A percentile compares a stretch with the other conserved stretches of the same genome.
phyloP scores from a whole-genome alignment of 2,888 invertebrate species.

The Pseudococcus viburni region DNA sequence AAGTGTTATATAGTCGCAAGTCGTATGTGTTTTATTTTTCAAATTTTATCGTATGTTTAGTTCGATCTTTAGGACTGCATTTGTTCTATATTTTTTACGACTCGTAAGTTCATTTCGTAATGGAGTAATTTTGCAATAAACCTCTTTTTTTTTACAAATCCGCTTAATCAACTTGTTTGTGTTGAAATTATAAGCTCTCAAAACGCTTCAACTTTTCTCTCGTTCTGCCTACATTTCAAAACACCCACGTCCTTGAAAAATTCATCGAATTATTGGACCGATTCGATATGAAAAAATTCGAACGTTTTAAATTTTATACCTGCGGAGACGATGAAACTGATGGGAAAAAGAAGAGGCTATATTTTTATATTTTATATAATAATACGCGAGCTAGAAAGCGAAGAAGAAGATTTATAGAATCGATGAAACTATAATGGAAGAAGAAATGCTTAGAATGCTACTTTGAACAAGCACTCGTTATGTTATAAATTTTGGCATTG shows the following conservation, averaged over 20 bases:
- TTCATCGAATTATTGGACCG: too few species aligned
- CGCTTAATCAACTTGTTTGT: too few species aligned
- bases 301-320: neutral
- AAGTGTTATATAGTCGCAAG: neutral
- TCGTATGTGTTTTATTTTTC: neutral
- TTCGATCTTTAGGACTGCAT: too few species aligned
- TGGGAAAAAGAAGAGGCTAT: neutral
- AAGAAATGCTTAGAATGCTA: slow-evolving; percentile 47
- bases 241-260: too few species aligned
- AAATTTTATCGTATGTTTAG: too few species aligned
- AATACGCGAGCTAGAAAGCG: neutral
- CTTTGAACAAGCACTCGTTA: slow-evolving; percentile 47
- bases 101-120: too few species aligned
- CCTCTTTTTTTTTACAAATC: too few species aligned
- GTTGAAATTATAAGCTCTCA: too few species aligned
- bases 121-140: too few species aligned
- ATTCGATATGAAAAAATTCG: neutral
- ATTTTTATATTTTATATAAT: slow-evolving; percentile 3
- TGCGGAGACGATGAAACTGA: neutral
- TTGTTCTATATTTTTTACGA: too few species aligned
- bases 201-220: too few species aligned
- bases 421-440: slow-evolving; percentile 47
- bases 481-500: slow-evolving; percentile 47
- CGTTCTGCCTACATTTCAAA: too few species aligned
- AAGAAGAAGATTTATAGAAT: slow-evolving; percentile 32